Base-by-base conservation (phyloP, 1,140 invertebrate species). In the Elysia chlorotica region DNA sequence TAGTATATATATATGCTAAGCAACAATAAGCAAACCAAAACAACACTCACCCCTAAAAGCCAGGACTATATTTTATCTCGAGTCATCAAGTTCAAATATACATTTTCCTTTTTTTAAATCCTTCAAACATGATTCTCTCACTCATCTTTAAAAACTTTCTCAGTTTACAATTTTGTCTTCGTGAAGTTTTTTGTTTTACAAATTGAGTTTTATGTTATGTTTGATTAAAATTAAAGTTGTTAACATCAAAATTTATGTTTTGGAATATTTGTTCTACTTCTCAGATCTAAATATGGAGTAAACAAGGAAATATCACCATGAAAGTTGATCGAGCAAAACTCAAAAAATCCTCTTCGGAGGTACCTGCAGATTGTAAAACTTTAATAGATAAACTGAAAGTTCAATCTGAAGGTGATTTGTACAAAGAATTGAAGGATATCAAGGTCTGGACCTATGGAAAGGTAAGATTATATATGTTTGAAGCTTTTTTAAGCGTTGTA, bases 371-470 rank as follows among this genome's bases (percentile, higher is more conserved):
- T 89, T 96, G 94, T 86, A 92, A 92, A 83, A 89, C 90, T 75
- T 87, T 96, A 10, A 96, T 96, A 80, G 93, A 93, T 77, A 92
- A 92, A 82, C 83, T 96, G 31, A 92, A 92, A 82, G 90, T 89
- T 74, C 93, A 93, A 82, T 91, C 90, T 54, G 78, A 92, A 75
- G 86, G 88, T 63, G 88, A 91, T 73, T 87, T 96, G 37, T 85
- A 93, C 0, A 89, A 90, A 68, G 93, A 94, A 84, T 83, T 96
- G 31, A 91, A 91, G 75, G 91, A 91, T 73, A 92, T 95, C 75
- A 93, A 93, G 80, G 91, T 92, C 36, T 96, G 95, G 94, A 94
- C 93, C 37, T 95, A 92, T 87, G 94, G 94, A 70, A 96, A 96
- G 85, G 89, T 89, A 82, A 68, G 65, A 72, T n/a, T 54, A 28